Evolutionary conservation across 2,113 vertebrate genomes (phyloP), one percentile per base, ranked within the genome.

Genomic region (Hassar affinis): DNA sequence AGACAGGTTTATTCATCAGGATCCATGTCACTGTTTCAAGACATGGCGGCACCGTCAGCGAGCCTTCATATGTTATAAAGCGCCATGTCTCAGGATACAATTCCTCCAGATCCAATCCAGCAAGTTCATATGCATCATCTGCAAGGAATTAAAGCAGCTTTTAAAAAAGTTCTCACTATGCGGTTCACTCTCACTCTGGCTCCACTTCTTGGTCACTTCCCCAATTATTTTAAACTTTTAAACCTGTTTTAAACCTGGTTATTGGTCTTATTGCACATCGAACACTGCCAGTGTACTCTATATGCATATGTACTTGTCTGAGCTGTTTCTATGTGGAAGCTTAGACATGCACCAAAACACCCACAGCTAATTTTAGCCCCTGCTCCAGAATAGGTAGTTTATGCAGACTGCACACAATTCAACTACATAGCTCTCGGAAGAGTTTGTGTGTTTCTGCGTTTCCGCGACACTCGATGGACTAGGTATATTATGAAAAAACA

Each of bases 1-100:
- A 98, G 89, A 98, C 93, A 20, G 97, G 97, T 87, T 98, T 98
- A 92, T 98, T 98, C 95, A 98, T 97, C 92, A 98, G 95, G 86
- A 98, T 97, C 97, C 97, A 98, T 66, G 95, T 97, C 86, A 95
- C 95, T 7, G 97, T 98, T 93, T 98, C 97, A 75, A 97, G 97
- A 91, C 97, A 98, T 86, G 97, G 96, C 15, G 97, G 97, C 84
- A 96, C 93, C 33, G 97, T 98, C 94, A 98, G 96, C 0, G 97
- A 98, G 87, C 97, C 97, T 90, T 98, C 97, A 0, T 98, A 98
- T 0, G 97, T 98, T 91, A 98, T 98, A 93, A 97, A 98, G 84
- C 96, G 96, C 77, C 96, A 95, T 14, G 97, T 98, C 90, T 98
- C 96, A 7, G 97, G 97, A 89, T 98, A 98, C 49, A 98, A 93